Percentiles rank a stretch among this genome's conserved stretches.
Evolutionary conservation across 2,113 vertebrate genomes (phyloP).

Genomic region (Sylvia atricapilla): DNA sequence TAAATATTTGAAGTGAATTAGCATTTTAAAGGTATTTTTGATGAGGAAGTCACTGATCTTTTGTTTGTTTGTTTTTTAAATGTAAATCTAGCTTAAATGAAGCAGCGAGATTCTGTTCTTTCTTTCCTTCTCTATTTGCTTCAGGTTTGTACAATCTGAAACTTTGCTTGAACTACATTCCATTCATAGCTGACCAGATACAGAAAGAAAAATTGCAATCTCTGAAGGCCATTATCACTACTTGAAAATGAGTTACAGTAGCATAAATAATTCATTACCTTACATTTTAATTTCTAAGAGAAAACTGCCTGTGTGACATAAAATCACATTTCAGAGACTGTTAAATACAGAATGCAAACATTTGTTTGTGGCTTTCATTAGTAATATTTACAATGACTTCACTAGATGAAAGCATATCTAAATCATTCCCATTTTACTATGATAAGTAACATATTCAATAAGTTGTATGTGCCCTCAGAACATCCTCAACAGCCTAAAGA

Average conservation of each 20-base stretch:
- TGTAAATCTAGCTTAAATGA: background rate
- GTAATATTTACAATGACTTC: background rate
- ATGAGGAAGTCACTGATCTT: background rate
- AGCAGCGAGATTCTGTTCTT: background rate
- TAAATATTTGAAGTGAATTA: background rate
- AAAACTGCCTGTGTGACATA: background rate
- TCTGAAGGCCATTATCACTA: background rate
- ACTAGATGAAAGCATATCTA: background rate
- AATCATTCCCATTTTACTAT: background rate
- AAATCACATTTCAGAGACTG: background rate
- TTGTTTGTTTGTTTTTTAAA: background rate
- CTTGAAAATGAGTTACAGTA: background rate
- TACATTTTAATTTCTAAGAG: background rate
- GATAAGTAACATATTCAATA: accelerated
- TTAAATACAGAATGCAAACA: background rate
- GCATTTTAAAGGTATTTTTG: background rate
- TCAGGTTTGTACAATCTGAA: background rate
- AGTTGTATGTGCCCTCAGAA: background rate
- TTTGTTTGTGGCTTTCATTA: background rate
- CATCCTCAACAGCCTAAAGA: background rate
- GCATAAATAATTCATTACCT: background rate
- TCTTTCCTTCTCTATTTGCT: background rate
- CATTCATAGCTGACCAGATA: background rate
- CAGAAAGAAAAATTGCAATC: background rate
- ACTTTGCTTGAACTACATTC: background rate